These are phyloP conservation scores for Plectrocnemia conspersa DNA, from an alignment of 1,140 invertebrate genomes.

Conservation along the genomic window DNA sequence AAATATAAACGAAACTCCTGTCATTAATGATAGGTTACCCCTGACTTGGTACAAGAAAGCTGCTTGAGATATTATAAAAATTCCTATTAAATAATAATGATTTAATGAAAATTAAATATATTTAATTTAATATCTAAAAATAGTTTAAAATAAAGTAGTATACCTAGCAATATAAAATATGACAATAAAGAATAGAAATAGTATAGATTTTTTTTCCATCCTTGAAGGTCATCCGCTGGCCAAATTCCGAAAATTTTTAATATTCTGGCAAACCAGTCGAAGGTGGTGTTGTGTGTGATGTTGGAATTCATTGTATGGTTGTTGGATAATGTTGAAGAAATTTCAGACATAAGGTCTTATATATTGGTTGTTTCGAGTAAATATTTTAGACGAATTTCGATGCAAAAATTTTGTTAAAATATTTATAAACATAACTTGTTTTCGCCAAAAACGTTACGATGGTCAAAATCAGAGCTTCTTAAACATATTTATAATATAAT, in stretches of 20 bases:
- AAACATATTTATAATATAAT: too few species aligned
- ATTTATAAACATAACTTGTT: too few species aligned
- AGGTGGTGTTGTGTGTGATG: too few species aligned
- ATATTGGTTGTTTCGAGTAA: too few species aligned
- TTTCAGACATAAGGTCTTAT: too few species aligned
- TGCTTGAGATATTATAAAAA: constrained; percentile 42
- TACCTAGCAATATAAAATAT: constrained; percentile 43
- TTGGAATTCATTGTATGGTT: too few species aligned
- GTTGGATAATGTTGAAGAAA: too few species aligned
- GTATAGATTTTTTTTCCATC: constrained; percentile 33
- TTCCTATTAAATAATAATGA: constrained; percentile 35
- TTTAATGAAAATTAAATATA: constrained; percentile 4
- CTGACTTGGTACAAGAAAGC: constrained; percentile 43
- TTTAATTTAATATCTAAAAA: constrained; percentile 10
- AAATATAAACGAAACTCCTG: constrained; percentile 43
- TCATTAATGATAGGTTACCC: constrained; percentile 47
- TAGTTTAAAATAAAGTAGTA: too few species aligned
- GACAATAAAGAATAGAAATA: constrained; percentile 37
- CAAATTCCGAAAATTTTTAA: constrained; percentile 41
- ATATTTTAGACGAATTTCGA: too few species aligned
- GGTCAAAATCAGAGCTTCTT: too few species aligned
- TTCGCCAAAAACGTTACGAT: too few species aligned
- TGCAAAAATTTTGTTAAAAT: too few species aligned
- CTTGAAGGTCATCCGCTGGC: constrained; percentile 31
- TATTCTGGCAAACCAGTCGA: constrained; percentile 38